Conservation (phyloP, 2,888 invertebrate genomes). For the Drosophila lacicola region DNA sequence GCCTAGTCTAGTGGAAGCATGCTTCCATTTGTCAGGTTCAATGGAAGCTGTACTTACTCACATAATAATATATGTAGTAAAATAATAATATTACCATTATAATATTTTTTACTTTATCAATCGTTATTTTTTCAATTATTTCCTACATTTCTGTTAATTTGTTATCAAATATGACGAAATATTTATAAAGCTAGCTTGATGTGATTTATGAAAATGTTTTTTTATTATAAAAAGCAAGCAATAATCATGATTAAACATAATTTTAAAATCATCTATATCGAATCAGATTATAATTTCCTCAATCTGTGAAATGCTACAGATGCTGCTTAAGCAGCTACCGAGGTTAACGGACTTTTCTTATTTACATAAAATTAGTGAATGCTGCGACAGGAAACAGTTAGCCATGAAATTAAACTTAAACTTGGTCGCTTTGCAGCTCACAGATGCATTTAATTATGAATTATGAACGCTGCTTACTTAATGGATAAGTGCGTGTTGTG, state of each 20-base stretch:
- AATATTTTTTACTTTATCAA: no score
- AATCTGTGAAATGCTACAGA: background rate
- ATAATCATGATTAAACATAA: background rate
- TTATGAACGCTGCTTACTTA: constrained; percentile 39
- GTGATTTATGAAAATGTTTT: background rate
- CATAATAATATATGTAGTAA: no score
- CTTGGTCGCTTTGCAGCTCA: constrained; percentile 7
- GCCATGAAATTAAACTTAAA: constrained; percentile 12
- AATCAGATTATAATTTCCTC: constrained; percentile 11
- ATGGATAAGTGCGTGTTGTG: constrained; percentile 48
- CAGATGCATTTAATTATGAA: constrained; percentile 43
- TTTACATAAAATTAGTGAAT: constrained; percentile 33
- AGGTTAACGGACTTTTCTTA: constrained; percentile 26
- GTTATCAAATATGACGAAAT: background rate
- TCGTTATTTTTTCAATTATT: background rate
- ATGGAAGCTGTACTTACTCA: no score
- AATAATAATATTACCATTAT: no score
- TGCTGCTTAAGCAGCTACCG: background rate
- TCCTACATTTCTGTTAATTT: background rate
- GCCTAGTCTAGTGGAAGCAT: no score
- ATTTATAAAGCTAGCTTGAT: background rate
- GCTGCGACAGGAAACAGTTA: constrained; percentile 50
- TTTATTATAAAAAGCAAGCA: background rate
- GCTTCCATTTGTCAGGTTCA: no score
- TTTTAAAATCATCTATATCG: background rate